phyloP scores from a whole-genome alignment of 2,888 invertebrate genomes.

The Pammene aurita region DNA sequence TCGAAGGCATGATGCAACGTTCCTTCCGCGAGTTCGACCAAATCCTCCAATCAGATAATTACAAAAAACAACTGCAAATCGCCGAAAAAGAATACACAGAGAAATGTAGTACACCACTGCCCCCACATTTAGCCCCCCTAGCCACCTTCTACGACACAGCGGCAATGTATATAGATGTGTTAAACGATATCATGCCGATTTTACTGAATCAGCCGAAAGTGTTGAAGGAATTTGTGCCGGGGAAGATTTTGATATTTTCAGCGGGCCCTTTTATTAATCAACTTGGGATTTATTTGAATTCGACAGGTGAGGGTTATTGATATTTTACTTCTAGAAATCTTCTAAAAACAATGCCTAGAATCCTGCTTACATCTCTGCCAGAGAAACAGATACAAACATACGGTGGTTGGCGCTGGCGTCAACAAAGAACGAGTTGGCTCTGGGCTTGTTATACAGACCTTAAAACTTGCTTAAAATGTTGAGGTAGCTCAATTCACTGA shows the following conservation, averaged over 20 bases:
- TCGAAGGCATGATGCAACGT: constrained; percentile 97
- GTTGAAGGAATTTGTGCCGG: constrained; percentile 86
- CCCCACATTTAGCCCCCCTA: constrained; percentile 85
- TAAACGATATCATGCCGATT: constrained; percentile 82
- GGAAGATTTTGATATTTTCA: constrained; percentile 88
- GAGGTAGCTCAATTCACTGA: too few relatives aligned
- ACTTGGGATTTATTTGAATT: constrained; percentile 85
- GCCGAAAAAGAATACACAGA: constrained; percentile 84
- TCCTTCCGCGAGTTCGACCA: constrained; percentile 90
- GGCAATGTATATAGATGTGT: constrained; percentile 83
- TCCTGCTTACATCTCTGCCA: too few relatives aligned
- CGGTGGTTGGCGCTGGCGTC: too few relatives aligned
- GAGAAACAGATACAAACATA: too few relatives aligned
- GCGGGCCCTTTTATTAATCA: constrained; percentile 88
- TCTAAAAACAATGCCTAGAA: too few relatives aligned
- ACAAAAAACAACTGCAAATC: constrained; percentile 85
- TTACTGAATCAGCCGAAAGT: constrained; percentile 80
- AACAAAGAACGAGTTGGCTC: too few relatives aligned
- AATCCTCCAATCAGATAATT: constrained; percentile 85
- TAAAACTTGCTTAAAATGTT: too few relatives aligned
- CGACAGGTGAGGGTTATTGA: constrained; percentile 55
- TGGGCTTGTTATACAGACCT: too few relatives aligned
- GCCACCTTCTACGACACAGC: constrained; percentile 87
- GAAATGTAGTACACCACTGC: constrained; percentile 79
- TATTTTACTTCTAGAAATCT: too few relatives aligned